Evolutionary conservation across 2,888 invertebrate species (phyloP), one percentile per base, ranked within the genome.

Genomic region (Mechanitis messenoides): DNA sequence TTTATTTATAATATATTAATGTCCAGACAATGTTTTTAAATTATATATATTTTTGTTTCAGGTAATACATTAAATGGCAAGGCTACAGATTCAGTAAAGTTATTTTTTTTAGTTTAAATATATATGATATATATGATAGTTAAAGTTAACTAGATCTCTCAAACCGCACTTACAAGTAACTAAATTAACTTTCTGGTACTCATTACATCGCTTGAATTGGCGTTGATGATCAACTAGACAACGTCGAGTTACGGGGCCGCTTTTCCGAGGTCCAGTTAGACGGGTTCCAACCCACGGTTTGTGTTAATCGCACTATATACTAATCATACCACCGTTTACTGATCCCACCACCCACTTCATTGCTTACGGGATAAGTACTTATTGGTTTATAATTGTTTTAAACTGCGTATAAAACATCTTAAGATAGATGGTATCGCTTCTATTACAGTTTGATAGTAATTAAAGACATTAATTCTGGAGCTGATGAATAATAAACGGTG

Each of bases 211-310:
- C 50, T 45, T 33, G 55, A 46, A 61, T 53, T 55, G 58, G 62
- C 59, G 46, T 54, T 54, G 62, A 65, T 65, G 65, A 58, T 47
- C 58, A 45, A 60, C 56, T 59, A 53, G 56, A 61, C 59, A 46
- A 60, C 54, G 50, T 53, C 31, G 53, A 55, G 59, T 63, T 63
- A 57, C 56, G 57, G 50, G 59, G 33, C 68, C 31, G 61, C 61
- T 66, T 68, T 68, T 68, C 66, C 28, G 59, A 53, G 57, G 28
- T 59, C 67, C 63, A 53, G 66, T 63, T 60, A 59, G 58, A 68
- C 68, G 58, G 53, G 68, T 64, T 66, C 56, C 62, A 31, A 56
- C 56, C 50, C 50, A 50, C 50, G 50, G 50, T 31, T 50, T 50
- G 50, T 11, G 50, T n/a, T 50, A 50, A 50, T 50, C 31, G 50